A percentile compares a stretch with the other conserved stretches of the same genome.
phyloP scores from a whole-genome alignment of 2,888 invertebrate genomes.

The Archips crataeganus region DNA sequence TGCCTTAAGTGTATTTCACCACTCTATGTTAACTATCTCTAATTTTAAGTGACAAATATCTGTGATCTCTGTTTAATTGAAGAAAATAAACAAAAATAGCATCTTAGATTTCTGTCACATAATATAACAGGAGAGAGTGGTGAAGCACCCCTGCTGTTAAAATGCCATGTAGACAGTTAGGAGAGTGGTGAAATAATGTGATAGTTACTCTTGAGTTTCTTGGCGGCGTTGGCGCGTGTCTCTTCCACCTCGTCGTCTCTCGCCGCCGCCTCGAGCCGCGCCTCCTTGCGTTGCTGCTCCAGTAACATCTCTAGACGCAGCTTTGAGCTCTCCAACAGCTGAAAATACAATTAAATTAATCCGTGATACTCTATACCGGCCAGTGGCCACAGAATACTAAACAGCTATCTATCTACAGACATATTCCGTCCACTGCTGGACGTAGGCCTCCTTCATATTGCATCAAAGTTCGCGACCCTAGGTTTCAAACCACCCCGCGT shows the following conservation, averaged over 20 bases:
- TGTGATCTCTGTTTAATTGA: neutral
- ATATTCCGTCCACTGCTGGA: too few relatives aligned
- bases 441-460: too few relatives aligned
- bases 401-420: too few relatives aligned
- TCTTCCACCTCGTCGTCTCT: constrained; percentile 98
- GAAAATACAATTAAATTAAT: constrained; percentile 48
- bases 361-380: too few relatives aligned
- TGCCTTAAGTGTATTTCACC: too few relatives aligned
- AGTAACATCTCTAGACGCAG: constrained; percentile 96
- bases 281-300: constrained; percentile 96
- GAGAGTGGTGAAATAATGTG: neutral
- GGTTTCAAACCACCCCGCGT: too few relatives aligned
- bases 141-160: too few relatives aligned
- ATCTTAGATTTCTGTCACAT: too few relatives aligned
- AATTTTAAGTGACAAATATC: neutral
- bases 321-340: constrained; percentile 96
- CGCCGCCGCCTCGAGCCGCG: constrained; percentile 94
- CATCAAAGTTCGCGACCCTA: too few relatives aligned
- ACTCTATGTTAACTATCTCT: neutral
- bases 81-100: too few relatives aligned
- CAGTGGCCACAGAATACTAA: too few relatives aligned
- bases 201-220: constrained; percentile 93
- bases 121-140: too few relatives aligned
- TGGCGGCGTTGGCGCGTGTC: constrained; percentile 94
- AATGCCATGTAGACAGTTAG: neutral